These are phyloP conservation scores for Periplaneta americana DNA, from an alignment of 1,140 invertebrate species.

Conservation along the genomic window DNA sequence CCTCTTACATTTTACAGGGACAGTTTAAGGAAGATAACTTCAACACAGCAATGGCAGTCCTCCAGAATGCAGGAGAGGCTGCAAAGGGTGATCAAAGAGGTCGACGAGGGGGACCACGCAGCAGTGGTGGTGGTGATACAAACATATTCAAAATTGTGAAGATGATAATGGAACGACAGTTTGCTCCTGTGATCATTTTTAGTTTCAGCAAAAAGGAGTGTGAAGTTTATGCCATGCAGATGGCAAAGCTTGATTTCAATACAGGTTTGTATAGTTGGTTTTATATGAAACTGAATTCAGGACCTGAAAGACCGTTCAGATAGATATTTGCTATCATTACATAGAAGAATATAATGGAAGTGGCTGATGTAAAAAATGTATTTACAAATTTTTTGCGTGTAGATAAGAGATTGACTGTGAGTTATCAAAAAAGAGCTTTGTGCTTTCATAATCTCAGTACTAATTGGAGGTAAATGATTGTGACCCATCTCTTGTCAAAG, in stretches of 20 bases:
- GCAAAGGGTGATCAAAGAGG: constrained; percentile 70
- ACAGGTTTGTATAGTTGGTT: constrained; percentile 49
- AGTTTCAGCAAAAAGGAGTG: constrained; percentile 99
- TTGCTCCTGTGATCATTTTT: constrained; percentile 97
- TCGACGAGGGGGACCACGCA: constrained; percentile 57
- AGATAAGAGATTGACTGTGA: too few relatives aligned
- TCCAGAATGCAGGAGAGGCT: constrained; percentile 69
- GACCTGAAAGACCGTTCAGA: too few relatives aligned
- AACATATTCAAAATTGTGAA: constrained; percentile 98
- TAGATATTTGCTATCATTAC: too few relatives aligned
- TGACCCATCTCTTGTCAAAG: too few relatives aligned
- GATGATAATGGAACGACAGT: constrained; percentile 97
- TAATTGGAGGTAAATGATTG: too few relatives aligned
- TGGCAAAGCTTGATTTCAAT: constrained; percentile 97
- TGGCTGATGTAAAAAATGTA: too few relatives aligned
- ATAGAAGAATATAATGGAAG: too few relatives aligned
- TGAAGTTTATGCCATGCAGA: constrained; percentile 92
- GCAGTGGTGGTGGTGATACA: constrained; percentile 61
- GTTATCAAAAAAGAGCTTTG: too few relatives aligned
- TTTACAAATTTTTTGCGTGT: too few relatives aligned
- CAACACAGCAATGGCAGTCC: constrained; percentile 86
- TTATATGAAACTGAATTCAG: too few relatives aligned
- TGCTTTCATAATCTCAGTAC: too few relatives aligned
- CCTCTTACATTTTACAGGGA: constrained; percentile 50
- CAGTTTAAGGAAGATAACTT: constrained; percentile 98